phyloP scores from a whole-genome alignment of 2,888 invertebrate genomes.

The Diadegma fenestrale region DNA sequence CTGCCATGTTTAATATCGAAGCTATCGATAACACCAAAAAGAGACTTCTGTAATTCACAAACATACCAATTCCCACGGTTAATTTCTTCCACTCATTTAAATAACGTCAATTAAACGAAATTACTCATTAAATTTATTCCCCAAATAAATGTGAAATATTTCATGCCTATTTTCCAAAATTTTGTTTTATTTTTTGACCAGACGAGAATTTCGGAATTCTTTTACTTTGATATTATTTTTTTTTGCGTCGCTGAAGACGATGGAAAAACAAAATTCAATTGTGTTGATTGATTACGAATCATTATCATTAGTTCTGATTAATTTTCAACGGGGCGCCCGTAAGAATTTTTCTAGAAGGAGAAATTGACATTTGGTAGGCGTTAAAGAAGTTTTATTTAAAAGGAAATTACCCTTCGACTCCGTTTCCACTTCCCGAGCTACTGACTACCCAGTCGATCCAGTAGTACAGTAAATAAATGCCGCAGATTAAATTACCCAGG shows the following conservation, averaged over 20 bases:
- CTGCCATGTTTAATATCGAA: slow-evolving; percentile 48
- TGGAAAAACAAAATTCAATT: too few relatives aligned
- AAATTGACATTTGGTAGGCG: too few relatives aligned
- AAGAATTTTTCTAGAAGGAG: too few relatives aligned
- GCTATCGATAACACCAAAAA: slow-evolving; percentile 59
- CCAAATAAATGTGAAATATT: not conserved
- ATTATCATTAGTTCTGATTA: too few relatives aligned
- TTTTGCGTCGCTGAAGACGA: not conserved
- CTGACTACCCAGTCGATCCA: slow-evolving; percentile 71
- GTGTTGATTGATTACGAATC: too few relatives aligned
- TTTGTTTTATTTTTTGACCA: not conserved
- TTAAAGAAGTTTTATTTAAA: too few relatives aligned
- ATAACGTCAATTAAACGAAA: not conserved
- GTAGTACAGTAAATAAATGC: slow-evolving; percentile 71
- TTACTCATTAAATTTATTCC: not conserved
- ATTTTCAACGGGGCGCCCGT: too few relatives aligned
- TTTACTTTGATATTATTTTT: not conserved
- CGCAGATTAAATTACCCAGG: slow-evolving; percentile 69
- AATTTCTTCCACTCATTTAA: not conserved
- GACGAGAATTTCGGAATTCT: not conserved
- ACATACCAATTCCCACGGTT: not conserved
- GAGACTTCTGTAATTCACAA: slow-evolving; percentile 48
- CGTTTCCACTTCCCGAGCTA: slow-evolving; percentile 10
- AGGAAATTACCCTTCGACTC: slow-evolving; percentile 65
- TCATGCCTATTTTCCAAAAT: not conserved